These are phyloP conservation scores for Cataglyphis albicans DNA, from an alignment of 2,888 invertebrate species.

Conservation along the genomic window DNA sequence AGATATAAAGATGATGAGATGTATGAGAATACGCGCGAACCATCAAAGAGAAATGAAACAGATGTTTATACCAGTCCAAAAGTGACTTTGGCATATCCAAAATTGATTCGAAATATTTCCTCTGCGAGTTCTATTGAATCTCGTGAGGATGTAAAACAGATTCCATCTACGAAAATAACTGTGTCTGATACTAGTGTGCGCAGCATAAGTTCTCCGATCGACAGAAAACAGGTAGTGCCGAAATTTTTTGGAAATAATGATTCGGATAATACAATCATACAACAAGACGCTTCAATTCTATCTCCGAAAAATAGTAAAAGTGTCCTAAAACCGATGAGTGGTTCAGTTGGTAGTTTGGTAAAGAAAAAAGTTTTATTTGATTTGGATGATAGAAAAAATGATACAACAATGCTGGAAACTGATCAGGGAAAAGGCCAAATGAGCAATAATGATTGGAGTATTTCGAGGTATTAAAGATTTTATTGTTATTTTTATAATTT, in stretches of 20 bases:
- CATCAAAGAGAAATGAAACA: neutral
- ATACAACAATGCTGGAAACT: constrained; percentile 72
- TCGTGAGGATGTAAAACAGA: constrained; percentile 24
- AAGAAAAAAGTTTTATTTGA: constrained; percentile 90
- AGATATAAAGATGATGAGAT: constrained; percentile 38
- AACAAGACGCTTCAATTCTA: constrained; percentile 65
- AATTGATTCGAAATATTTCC: constrained; percentile 17
- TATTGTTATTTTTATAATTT: constrained; percentile 29
- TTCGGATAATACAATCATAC: constrained; percentile 59
- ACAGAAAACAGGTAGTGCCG: neutral
- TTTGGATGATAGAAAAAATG: constrained; percentile 85
- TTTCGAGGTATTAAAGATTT: constrained; percentile 86
- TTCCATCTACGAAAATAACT: constrained; percentile 25
- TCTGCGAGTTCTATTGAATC: constrained; percentile 48
- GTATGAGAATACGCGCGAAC: neutral
- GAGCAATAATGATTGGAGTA: constrained; percentile 87
- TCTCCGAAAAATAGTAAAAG: constrained; percentile 86
- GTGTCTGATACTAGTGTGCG: constrained; percentile 21
- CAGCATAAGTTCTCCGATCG: constrained; percentile 28
- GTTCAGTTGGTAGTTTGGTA: constrained; percentile 87
- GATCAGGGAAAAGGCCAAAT: constrained; percentile 76
- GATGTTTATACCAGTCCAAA: constrained; percentile 21
- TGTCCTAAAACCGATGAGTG: constrained; percentile 87
- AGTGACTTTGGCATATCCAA: neutral
- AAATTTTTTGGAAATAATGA: constrained; percentile 53